These are phyloP conservation scores for Dusona sp. DNA, from an alignment of 2,888 invertebrate genomes.

Conservation along the genomic window DNA sequence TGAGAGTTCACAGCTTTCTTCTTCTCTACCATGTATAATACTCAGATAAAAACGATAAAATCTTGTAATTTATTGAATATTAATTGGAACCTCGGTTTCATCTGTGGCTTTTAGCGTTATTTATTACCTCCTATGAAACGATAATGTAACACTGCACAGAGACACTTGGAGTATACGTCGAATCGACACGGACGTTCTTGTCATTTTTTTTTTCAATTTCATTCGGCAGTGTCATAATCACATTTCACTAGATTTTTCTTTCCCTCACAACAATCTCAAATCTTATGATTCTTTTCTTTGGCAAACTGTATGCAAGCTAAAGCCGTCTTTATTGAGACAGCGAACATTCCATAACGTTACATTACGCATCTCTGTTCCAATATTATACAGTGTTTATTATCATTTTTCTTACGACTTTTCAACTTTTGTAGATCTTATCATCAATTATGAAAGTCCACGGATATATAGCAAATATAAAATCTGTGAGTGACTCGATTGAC, in stretches of 20 bases:
- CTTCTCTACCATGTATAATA: conserved; percentile 3
- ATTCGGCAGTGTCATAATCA: no score
- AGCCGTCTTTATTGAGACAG: background rate
- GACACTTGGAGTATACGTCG: background rate
- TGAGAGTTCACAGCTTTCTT: conserved; percentile 47
- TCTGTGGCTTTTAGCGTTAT: conserved; percentile 3
- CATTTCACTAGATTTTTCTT: background rate
- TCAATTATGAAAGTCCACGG: background rate
- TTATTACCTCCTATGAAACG: background rate
- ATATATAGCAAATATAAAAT: background rate
- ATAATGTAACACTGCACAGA: background rate
- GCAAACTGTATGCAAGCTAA: background rate
- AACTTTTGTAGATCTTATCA: background rate
- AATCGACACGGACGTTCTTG: background rate
- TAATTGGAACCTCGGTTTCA: background rate
- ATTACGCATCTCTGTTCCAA: no score
- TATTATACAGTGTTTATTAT: background rate
- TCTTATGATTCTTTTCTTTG: background rate
- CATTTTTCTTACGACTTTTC: background rate
- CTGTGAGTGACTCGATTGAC: background rate
- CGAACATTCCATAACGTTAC: background rate
- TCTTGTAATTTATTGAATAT: conserved; percentile 17
- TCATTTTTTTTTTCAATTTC: background rate
- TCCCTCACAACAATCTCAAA: background rate
- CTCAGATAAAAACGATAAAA: conserved; percentile 19